Evolutionary conservation across 2,113 vertebrate species (phyloP).

Genomic region (Prietella phreatophila): DNA sequence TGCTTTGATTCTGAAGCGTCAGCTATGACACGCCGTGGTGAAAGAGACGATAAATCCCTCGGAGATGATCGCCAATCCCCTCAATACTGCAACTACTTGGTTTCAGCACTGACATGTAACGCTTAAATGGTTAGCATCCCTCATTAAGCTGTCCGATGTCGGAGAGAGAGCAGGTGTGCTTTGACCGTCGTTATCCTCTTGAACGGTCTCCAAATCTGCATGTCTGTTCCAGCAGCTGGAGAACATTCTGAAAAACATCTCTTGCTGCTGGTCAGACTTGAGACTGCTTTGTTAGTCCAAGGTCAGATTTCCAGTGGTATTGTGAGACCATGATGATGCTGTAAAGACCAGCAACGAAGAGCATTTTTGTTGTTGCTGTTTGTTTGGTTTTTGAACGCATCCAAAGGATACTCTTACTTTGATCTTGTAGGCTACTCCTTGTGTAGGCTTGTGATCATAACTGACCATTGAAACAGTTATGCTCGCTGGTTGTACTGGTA

Average conservation of each 20-base stretch:
- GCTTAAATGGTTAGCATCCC: neutral
- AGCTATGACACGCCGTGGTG: neutral
- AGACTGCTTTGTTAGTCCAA: neutral
- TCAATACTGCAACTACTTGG: neutral
- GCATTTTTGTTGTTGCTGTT: neutral
- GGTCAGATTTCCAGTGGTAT: neutral
- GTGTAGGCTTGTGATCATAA: neutral
- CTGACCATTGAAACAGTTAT: neutral
- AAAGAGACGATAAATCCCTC: neutral
- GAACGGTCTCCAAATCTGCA: slow-evolving; percentile 20
- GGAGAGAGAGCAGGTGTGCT: slow-evolving; percentile 46
- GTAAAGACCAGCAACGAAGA: neutral
- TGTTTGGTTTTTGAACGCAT: too few species aligned
- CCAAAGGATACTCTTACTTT: neutral
- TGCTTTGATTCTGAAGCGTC: neutral
- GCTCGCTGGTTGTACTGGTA: neutral
- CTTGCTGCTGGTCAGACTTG: neutral
- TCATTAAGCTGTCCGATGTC: slow-evolving; percentile 35
- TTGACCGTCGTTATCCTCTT: neutral
- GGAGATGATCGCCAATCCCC: neutral
- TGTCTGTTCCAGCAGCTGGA: slow-evolving; percentile 18
- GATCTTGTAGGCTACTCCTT: neutral
- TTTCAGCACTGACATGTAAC: neutral
- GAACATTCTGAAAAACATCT: slow-evolving; percentile 8
- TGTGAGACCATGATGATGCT: neutral